Percentiles rank a stretch among this genome's conserved stretches.
Conservation (phyloP, 23 tunicate genomes). For the Halocynthia aurantium region DNA sequence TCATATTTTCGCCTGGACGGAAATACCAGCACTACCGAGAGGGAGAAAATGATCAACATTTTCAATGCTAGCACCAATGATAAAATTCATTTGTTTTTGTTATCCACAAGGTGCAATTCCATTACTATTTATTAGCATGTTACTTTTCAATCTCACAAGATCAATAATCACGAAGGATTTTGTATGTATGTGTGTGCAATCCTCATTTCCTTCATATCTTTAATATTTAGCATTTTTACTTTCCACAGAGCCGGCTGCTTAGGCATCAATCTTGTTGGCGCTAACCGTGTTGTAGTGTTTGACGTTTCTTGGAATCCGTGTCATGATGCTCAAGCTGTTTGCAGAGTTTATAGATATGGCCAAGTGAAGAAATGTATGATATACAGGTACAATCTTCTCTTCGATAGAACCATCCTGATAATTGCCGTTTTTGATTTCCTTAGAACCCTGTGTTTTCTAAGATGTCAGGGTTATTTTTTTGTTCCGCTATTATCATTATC, state of each 20-base stretch:
- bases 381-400: constrained; percentile 45
- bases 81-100: constrained; percentile 50
- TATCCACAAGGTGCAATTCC: constrained; percentile 66
- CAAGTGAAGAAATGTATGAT: constrained; percentile 81
- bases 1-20: constrained; percentile 94
- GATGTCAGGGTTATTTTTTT: too few species aligned
- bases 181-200: not conserved
- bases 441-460: too few species aligned
- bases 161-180: not conserved
- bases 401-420: not conserved
- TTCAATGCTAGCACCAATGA: constrained; percentile 56
- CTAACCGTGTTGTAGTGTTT: constrained; percentile 93
- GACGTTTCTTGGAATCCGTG: constrained; percentile 98
- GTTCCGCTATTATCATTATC: too few species aligned
- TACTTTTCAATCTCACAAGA: not conserved
- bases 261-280: constrained; percentile 92
- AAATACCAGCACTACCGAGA: constrained; percentile 74
- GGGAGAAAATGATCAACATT: constrained; percentile 83
- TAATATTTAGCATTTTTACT: not conserved
- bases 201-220: not conserved
- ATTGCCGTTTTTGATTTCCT: too few species aligned
- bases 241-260: constrained; percentile 95
- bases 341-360: constrained; percentile 92
- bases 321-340: constrained; percentile 98
- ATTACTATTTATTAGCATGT: not conserved